Conservation (phyloP, 2,888 invertebrate genomes). For the Gastracanthus pulcherrimus region DNA sequence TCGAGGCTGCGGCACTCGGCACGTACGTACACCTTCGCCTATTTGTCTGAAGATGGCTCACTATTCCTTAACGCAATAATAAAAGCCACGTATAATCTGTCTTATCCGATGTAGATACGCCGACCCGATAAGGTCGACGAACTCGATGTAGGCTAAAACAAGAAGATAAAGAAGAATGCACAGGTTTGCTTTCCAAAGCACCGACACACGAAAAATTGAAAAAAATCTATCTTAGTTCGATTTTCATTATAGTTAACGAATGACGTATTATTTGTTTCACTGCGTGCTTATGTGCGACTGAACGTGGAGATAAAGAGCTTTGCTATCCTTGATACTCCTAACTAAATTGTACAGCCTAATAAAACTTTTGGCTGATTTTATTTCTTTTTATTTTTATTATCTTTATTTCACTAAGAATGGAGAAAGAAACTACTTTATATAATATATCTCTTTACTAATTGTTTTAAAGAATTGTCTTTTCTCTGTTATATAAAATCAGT, state of each 20-base stretch:
- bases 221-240: neutral
- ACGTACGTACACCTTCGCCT: neutral
- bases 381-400: too few species aligned
- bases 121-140: conserved; percentile 45
- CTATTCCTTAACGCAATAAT: conserved; percentile 21
- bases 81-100: conserved; percentile 28
- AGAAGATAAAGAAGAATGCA: conserved; percentile 39
- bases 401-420: too few species aligned
- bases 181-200: conserved; percentile 11
- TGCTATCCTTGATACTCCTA: too few species aligned
- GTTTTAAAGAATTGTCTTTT: too few species aligned
- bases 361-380: too few species aligned
- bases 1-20: neutral
- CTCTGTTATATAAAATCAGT: too few species aligned
- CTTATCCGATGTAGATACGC: conserved; percentile 52
- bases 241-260: neutral
- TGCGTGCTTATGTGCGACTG: too few species aligned
- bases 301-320: too few species aligned
- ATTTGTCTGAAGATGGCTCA: conserved; percentile 17
- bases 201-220: neutral
- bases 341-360: too few species aligned
- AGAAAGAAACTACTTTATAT: too few species aligned
- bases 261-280: too few species aligned
- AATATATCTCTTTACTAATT: too few species aligned
- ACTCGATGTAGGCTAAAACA: conserved; percentile 44